Percentiles rank a stretch among this genome's conserved stretches.
Conservation (phyloP, 1,140 invertebrate genomes). For the Cydia strobilella region DNA sequence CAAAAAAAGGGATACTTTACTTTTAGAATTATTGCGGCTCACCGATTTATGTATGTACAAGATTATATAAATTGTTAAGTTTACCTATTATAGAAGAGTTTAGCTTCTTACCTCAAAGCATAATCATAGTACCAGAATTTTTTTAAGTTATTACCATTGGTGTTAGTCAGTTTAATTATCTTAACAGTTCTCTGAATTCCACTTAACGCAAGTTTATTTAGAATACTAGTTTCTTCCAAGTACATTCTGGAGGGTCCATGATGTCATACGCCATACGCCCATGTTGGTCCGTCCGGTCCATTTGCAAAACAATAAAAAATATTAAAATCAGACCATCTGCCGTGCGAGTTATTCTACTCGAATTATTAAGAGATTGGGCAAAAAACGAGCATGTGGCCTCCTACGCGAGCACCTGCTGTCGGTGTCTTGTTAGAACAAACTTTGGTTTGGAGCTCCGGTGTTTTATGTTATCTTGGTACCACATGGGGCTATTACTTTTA, state of each 20-base stretch:
- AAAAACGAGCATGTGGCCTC: slow-evolving; percentile 16
- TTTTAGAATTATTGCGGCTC: too few relatives aligned
- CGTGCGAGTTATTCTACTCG: slow-evolving; percentile 9
- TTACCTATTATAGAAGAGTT: too few relatives aligned
- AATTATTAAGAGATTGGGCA: slow-evolving; percentile 27
- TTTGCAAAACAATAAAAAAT: slow-evolving; percentile 29
- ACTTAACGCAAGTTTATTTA: background rate
- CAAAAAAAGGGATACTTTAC: background rate
- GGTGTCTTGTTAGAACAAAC: background rate
- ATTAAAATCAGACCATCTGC: slow-evolving; percentile 29
- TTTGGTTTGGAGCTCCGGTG: background rate
- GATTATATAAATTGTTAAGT: too few relatives aligned
- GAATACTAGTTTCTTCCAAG: background rate
- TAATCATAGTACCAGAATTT: too few relatives aligned
- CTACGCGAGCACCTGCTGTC: slow-evolving; percentile 15
- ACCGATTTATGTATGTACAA: too few relatives aligned
- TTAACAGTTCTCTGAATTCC: background rate
- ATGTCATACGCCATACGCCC: slow-evolving; percentile 24
- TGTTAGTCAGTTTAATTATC: background rate
- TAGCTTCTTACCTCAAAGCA: too few relatives aligned
- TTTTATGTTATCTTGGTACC: slow-evolving; percentile 10
- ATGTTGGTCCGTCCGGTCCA: slow-evolving; percentile 22
- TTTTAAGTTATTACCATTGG: background rate
- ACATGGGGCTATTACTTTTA: background rate
- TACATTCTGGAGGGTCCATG: slow-evolving; percentile 10